These are phyloP conservation scores for Oncorhynchus tshawytscha DNA, from an alignment of 2,113 vertebrate species.

Conservation along the genomic window DNA sequence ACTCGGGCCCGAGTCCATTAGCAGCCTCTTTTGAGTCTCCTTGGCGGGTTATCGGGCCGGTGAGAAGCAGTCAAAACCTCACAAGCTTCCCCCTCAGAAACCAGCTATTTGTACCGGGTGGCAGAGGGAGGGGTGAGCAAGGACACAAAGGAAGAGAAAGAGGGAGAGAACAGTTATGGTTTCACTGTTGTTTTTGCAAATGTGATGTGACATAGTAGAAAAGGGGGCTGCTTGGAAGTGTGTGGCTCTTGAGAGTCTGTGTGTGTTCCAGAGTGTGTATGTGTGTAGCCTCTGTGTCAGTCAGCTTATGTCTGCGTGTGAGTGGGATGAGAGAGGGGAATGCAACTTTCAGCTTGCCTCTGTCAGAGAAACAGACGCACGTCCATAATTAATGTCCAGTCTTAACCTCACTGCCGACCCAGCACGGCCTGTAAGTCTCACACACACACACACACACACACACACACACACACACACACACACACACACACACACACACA, in stretches of 20 bases:
- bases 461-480: not conserved
- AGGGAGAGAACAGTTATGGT: constrained; percentile 79
- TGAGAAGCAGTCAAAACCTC: constrained; percentile 44
- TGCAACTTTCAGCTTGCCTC: constrained; percentile 75
- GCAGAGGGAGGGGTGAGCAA: constrained; percentile 41
- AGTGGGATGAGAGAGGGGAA: constrained; percentile 47
- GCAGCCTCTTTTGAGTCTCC: constrained; percentile 34
- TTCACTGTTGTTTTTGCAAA: constrained; percentile 87
- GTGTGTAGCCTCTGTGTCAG: constrained; percentile 4
- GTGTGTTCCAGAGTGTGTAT: constrained; percentile 15
- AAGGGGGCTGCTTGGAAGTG: constrained; percentile 72
- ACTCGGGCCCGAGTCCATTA: constrained; percentile 60
- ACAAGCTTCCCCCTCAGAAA: constrained; percentile 67
- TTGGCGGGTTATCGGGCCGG: constrained; percentile 39
- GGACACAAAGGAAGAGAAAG: constrained; percentile 64
- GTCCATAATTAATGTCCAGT: constrained; percentile 89
- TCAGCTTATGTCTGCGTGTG: constrained; percentile 19
- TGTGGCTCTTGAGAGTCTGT: constrained; percentile 66
- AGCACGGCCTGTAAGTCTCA: constrained; percentile 6
- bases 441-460: not conserved
- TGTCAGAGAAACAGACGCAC: constrained; percentile 81
- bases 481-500: not conserved
- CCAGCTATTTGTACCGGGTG: constrained; percentile 77
- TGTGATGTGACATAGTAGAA: constrained; percentile 85
- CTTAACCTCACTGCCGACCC: constrained; percentile 78